phyloP scores from a whole-genome alignment of 2,888 invertebrate species.

The Heliconius aoede region DNA sequence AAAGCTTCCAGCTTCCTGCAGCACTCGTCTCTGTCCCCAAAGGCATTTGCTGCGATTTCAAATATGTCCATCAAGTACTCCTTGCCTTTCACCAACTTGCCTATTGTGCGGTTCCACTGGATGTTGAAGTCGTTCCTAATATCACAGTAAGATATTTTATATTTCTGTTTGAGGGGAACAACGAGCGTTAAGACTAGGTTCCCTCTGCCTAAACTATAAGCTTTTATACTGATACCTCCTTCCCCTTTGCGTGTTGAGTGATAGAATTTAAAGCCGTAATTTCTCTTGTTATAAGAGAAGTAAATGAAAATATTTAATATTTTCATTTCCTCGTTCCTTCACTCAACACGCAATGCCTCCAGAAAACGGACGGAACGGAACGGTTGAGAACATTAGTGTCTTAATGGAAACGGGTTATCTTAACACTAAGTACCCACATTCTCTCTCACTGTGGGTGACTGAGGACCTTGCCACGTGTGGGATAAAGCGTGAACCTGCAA shows the following conservation, averaged over 20 bases:
- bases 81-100: conserved; percentile 90
- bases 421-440: too few species aligned
- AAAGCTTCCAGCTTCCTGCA: conserved; percentile 90
- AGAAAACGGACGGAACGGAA: too few species aligned
- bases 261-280: neutral
- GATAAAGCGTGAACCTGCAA: too few species aligned
- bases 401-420: too few species aligned
- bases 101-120: conserved; percentile 90
- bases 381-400: too few species aligned
- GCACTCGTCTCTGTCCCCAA: conserved; percentile 91
- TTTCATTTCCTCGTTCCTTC: too few species aligned
- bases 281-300: neutral
- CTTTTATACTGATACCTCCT: too few species aligned
- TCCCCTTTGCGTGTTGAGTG: neutral
- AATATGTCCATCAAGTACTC: conserved; percentile 93
- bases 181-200: too few species aligned
- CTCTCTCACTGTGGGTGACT: too few species aligned
- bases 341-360: too few species aligned
- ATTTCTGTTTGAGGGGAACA: neutral
- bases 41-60: conserved; percentile 92
- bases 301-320: neutral
- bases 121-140: conserved; percentile 90
- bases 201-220: too few species aligned
- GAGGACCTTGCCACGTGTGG: too few species aligned
- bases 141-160: neutral